Evolutionary conservation across 1,140 invertebrate species (phyloP), one percentile per base, ranked within the genome.

Genomic region (Ditylenchus dipsaci): DNA sequence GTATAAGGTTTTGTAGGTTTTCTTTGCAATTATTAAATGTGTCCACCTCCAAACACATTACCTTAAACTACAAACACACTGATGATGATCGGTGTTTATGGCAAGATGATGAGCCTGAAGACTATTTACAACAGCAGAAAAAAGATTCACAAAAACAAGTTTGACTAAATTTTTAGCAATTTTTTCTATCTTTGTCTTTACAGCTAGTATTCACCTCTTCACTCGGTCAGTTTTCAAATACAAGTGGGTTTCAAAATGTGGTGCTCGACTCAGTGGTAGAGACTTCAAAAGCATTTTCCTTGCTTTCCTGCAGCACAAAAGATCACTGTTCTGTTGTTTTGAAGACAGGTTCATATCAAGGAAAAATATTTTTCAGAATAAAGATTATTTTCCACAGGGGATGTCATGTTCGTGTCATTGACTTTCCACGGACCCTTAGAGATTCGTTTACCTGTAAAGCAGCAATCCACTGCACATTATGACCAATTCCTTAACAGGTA

Each of bases 401-500:
- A 53, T 53, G 23, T 53, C n/a, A 7, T 7, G 19, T 45, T 61
- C 7, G 3, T 61, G 3, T 61, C 59, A 19, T 87, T 91, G 65
- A 87, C 87, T 29, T 83, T 93, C 21, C 87, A 88, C 68, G 93
- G 93, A 49, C 85, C 88, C 68, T 91, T 92, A 1, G 68, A 45
- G 1, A 87, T 88, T 69, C 86, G 91, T 66, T 90, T 91, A 79
- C 92, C 93, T 84, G 83, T 96, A 60, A 91, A 89, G 11, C 82
- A 94, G 42, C 88, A 90, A n/a, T 88, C 89, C 1, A 89, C 88
- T 74, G 89, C 91, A 78, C 92, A 95, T 84, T 87, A 90, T 83
- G 88, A 89, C 61, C 90, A 93, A 83, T 97, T 97, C 86, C 91
- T 90, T 78, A 91, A 81, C 90, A 93, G 1, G 92, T 93, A 17